Conservation (phyloP, 2,113 vertebrate species). For the Vulpes lagopus region DNA sequence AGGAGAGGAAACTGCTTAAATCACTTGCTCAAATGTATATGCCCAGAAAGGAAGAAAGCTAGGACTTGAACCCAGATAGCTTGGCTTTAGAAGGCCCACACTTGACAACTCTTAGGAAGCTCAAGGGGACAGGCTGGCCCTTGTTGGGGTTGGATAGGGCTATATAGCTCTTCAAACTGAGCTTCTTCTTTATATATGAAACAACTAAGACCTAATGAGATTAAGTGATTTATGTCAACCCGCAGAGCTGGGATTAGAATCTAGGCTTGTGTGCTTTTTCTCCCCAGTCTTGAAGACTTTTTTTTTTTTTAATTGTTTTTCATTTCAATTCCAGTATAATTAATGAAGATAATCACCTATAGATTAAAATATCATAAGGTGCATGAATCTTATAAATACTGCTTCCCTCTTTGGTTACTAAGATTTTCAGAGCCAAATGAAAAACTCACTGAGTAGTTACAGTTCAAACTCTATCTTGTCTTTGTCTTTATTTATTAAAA, state of each 20-base stretch:
- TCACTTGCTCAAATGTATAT: not conserved
- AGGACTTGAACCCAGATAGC: not conserved
- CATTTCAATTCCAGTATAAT: not conserved
- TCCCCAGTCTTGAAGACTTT: not conserved
- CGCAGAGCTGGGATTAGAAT: not conserved
- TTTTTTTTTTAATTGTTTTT: not conserved
- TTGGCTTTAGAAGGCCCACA: not conserved
- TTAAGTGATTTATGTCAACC: not conserved
- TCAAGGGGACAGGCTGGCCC: not conserved
- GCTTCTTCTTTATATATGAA: not conserved
- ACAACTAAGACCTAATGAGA: conserved; percentile 11
- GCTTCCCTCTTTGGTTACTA: not conserved
- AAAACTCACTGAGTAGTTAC: not conserved
- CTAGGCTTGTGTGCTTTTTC: not conserved
- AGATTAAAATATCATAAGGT: not conserved
- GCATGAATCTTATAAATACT: not conserved
- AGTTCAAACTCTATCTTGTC: not conserved
- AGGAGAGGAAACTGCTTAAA: not conserved
- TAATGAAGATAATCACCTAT: not conserved
- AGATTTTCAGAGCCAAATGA: not conserved
- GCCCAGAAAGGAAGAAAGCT: not conserved
- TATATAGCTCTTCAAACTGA: not conserved
- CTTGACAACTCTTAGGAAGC: not conserved
- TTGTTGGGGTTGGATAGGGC: not conserved
- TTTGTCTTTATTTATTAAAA: conserved; percentile 28